phyloP scores from a whole-genome alignment of 2,797 vertebrate genomes.

The Poeciliopsis paucimaculata region DNA sequence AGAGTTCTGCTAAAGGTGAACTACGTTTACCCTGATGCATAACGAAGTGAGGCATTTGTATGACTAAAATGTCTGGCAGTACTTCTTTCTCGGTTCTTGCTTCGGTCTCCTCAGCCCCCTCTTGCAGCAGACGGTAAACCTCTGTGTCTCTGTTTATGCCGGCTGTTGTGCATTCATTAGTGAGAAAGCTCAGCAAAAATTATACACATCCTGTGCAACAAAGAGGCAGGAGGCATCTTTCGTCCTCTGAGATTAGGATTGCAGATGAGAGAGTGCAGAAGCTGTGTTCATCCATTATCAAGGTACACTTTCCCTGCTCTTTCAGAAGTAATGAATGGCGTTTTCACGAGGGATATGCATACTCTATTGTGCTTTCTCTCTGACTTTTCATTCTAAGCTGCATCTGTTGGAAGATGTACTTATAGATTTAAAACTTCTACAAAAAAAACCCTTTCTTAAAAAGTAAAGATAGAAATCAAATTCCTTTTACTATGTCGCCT shows the following conservation, averaged over 20 bases:
- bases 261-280: slow-evolving; percentile 15
- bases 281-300: slow-evolving; percentile 40
- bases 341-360: slow-evolving; percentile 25
- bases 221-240: slow-evolving; percentile 3
- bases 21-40: slow-evolving; percentile 43
- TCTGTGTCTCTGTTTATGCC: slow-evolving; percentile 21
- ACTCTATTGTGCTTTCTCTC: slow-evolving; percentile 9
- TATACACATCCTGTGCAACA: slow-evolving; percentile 7
- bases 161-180: slow-evolving; percentile 39
- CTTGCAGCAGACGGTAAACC: slow-evolving; percentile 13
- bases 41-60: slow-evolving; percentile 50
- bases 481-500: not conserved
- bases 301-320: slow-evolving; percentile 29
- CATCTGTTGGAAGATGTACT: slow-evolving; percentile 23
- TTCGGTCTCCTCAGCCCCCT: slow-evolving; percentile 26
- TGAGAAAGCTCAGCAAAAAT: slow-evolving; percentile 12
- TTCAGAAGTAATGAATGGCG: slow-evolving; percentile 33
- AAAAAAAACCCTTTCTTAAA: not conserved
- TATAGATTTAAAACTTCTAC: not conserved
- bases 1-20: slow-evolving; percentile 59
- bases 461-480: not conserved
- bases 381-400: slow-evolving; percentile 16
- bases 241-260: slow-evolving; percentile 17
- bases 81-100: slow-evolving; percentile 30
- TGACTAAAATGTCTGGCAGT: slow-evolving; percentile 37